Conservation (phyloP, 2,888 invertebrate genomes). For the Antheraea assamensis region DNA sequence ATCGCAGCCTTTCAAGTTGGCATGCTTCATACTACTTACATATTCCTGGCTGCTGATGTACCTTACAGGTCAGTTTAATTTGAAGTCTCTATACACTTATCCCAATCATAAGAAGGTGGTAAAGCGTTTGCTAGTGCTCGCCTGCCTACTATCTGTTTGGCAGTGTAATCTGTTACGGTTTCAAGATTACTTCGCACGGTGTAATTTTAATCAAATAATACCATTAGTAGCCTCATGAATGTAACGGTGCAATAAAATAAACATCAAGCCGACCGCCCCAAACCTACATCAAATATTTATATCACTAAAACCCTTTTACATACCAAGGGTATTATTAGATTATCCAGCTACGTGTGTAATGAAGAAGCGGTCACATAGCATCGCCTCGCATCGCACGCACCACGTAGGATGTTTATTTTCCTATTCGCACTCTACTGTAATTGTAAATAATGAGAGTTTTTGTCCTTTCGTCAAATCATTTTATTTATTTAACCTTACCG, state of each 20-base stretch:
- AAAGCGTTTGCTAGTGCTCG: neutral
- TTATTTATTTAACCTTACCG: neutral
- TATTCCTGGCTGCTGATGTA: conserved; percentile 73
- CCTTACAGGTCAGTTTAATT: conserved; percentile 68
- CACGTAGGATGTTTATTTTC: too few relatives aligned
- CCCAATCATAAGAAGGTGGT: neutral
- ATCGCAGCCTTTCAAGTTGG: conserved; percentile 72
- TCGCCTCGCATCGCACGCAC: too few relatives aligned
- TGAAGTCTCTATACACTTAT: neutral
- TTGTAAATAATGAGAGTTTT: neutral
- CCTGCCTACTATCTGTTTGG: neutral
- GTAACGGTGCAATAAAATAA: too few relatives aligned
- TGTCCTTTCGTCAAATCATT: conserved; percentile 1
- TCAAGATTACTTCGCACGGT: neutral
- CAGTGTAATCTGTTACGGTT: neutral
- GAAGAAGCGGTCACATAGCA: too few relatives aligned
- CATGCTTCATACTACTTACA: conserved; percentile 73
- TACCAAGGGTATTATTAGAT: too few relatives aligned
- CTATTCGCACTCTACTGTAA: too few relatives aligned
- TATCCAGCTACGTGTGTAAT: too few relatives aligned
- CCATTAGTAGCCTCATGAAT: too few relatives aligned
- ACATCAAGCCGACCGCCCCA: too few relatives aligned
- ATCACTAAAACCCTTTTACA: too few relatives aligned
- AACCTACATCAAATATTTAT: too few relatives aligned
- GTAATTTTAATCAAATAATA: neutral